Evolutionary conservation across 23 tunicate genomes (phyloP).

Genomic region (Halocynthia roretzi): DNA sequence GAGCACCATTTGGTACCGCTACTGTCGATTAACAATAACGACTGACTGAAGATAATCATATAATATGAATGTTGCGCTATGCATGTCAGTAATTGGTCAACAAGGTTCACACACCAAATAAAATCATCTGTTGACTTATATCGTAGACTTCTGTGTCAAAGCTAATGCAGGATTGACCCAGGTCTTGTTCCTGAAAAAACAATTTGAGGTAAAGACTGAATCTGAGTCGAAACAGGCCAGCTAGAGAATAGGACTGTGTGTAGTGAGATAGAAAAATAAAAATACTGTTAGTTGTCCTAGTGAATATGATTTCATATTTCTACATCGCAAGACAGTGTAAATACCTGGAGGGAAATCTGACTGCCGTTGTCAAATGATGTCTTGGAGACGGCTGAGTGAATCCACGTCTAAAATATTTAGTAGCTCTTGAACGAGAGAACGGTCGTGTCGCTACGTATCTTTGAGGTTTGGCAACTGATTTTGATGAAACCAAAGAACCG

Average conservation of each 20-base stretch:
- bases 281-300: background rate
- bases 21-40: no score
- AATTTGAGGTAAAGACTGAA: no score
- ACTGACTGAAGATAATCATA: no score
- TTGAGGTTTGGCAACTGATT: no score
- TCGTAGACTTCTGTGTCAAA: conserved; percentile 6
- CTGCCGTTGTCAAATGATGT: background rate
- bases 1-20: no score
- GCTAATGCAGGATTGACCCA: conserved; percentile 81
- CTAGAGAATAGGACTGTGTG: no score
- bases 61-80: no score
- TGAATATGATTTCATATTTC: background rate
- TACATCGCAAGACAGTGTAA: background rate
- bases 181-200: conserved; percentile 40
- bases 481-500: background rate
- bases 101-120: no score
- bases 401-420: background rate
- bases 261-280: no score
- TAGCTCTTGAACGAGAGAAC: background rate
- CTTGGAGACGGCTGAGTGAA: background rate
- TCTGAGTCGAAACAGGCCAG: no score
- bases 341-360: background rate
- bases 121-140: no score
- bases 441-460: background rate
- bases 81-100: no score